These are phyloP conservation scores for Drosophila seguyi DNA, from an alignment of 1,140 invertebrate species.

Conservation along the genomic window DNA sequence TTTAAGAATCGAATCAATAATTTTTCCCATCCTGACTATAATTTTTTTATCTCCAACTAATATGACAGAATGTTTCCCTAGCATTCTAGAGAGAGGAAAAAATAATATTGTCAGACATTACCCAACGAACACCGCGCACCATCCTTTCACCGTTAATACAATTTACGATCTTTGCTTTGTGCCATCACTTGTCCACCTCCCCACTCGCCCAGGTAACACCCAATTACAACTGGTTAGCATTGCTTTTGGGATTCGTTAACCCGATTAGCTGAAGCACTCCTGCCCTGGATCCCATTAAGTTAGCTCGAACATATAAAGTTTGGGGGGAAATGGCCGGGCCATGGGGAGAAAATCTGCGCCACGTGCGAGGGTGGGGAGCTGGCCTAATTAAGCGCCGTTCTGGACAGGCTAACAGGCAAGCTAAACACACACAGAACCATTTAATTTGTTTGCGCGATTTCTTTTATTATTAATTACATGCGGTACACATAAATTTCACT, in stretches of 20 bases:
- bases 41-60: background rate
- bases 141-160: constrained; percentile 8
- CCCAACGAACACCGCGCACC: background rate
- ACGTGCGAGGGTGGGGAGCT: constrained; percentile 4
- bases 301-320: constrained; percentile 44
- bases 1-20: background rate
- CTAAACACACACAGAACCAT: constrained; percentile 53
- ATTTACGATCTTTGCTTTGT: constrained; percentile 46
- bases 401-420: constrained; percentile 44
- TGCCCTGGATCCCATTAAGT: constrained; percentile 39
- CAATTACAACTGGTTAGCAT: constrained; percentile 53
- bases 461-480: constrained; percentile 70
- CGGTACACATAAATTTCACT: constrained; percentile 56
- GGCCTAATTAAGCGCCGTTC: constrained; percentile 61
- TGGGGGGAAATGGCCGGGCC: constrained; percentile 13
- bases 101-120: constrained; percentile 1
- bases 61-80: constrained; percentile 9
- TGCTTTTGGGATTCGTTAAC: constrained; percentile 54
- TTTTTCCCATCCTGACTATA: too few species aligned
- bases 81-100: background rate
- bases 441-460: constrained; percentile 57
- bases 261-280: constrained; percentile 35
- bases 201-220: constrained; percentile 28
- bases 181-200: constrained; percentile 13
- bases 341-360: background rate